Evolutionary conservation across 2,113 vertebrate genomes (phyloP), one percentile per base, ranked within the genome.

Genomic region (Montifringilla adamsi): DNA sequence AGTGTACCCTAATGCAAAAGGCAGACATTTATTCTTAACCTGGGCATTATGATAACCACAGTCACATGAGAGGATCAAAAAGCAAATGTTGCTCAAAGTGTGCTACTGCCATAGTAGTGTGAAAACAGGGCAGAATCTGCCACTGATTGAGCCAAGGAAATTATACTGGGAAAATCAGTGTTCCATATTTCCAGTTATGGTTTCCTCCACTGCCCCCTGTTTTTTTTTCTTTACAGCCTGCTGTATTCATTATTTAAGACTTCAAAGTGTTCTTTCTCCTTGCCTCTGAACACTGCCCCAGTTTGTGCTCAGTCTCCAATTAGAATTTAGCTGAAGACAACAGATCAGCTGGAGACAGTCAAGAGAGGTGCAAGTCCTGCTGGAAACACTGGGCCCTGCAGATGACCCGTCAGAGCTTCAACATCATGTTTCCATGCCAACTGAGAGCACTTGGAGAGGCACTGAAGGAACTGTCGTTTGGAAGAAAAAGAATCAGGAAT

Each of bases 381-480:
- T 74, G 69, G 30, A 89, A 84, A 55, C 49, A 37, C 14, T 50
- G 70, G 49, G 49, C 64, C 56, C 24, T 69, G 66, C 5, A 12
- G 52, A 78, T 87, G 46, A 84, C 23, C 63, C 68, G 60, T 82
- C 62, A 77, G 86, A 86, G n/a, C 47, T 87, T 73, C 19, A 88
- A 75, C 46, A 77, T 94, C 59, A 16, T 6, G 33, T 93, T 97
- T 94, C 95, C 70, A 95, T 83, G 87, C 15, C 82, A 96, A 83
- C 53, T 87, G 83, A 81, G 37, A 74, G 27, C 14, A 69, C 56
- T 37, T 5, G 30, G 43, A 79, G n/a, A 93, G 23, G 16, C 52
- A 74, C 27, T 27, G 75, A 79, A 94, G 56, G 20, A 93, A 33
- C 35, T 84, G 53, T 66, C 2, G 0, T 39, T 62, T 44, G 72